Evolutionary conservation across 1,140 invertebrate genomes (phyloP), one percentile per base, ranked within the genome.

Genomic region (Aphelinus certus): DNA sequence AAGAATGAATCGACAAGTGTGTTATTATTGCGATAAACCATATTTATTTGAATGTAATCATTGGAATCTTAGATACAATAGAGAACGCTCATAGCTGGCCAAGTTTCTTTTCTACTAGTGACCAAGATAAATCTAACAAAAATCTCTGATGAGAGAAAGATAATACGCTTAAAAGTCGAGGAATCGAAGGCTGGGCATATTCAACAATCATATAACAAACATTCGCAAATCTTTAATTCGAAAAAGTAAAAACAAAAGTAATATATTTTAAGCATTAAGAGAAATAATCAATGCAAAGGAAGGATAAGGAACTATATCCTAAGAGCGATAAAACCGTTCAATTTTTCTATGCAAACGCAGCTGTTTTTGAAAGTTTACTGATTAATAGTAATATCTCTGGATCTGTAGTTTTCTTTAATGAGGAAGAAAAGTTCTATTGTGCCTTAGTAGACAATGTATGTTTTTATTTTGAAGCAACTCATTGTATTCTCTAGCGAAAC

Each of bases 41-140:
- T 71, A 80, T 85, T 85, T 85, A 85, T 85, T 86, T 80, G 81
- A 83, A 81, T 84, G 26, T 26, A 83, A 79, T 81, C 77, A 82
- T 82, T 69, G 80, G 82, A 81, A 82, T 84, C 77, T 76, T 82
- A 80, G 81, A 81, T 86, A 86, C 80, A 86, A 83, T 83, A 82
- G 77, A 82, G 82, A 84, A 84, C 76, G 79, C 69, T 80, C 83
- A 81, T 78, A 84, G 78, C 79, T 82, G 80, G 77, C 78, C 78
- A 83, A 80, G 73, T 82, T 79, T 77, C n/a, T 61, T 53, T 63
- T 66, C 55, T 58, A 10, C 68, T 71, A 65, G 49, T 64, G 51
- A 75, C 3, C 58, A 62, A 69, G 55, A 71, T 69, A 67, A 48
- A 66, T 53, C 46, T 76, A 71, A 70, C 48, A 71, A 76, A 76